phyloP scores from a whole-genome alignment of 1,140 invertebrate genomes.

The Tribolium castaneum region DNA sequence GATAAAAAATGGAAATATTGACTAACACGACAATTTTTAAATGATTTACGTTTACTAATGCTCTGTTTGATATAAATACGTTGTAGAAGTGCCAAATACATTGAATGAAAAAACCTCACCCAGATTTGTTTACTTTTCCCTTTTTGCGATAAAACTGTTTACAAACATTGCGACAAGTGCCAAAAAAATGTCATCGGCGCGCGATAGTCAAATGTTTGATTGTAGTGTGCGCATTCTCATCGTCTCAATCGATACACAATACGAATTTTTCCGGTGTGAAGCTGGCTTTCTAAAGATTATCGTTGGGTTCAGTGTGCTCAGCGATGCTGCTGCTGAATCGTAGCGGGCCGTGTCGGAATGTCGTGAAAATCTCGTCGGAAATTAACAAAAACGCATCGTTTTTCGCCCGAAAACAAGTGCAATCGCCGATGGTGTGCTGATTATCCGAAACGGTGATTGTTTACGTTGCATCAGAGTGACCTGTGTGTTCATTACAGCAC shows the following conservation, averaged over 20 bases:
- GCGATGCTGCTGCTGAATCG: slow-evolving; percentile 18
- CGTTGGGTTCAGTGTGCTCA: slow-evolving; percentile 19
- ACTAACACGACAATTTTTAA: no score
- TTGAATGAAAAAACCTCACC: neutral
- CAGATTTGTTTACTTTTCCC: no score
- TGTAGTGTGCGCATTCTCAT: slow-evolving; percentile 4
- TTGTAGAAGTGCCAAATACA: slow-evolving; percentile 5
- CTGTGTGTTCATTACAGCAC: neutral
- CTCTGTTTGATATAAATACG: neutral
- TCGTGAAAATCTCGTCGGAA: slow-evolving; percentile 9
- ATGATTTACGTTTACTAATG: neutral
- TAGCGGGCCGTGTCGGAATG: slow-evolving; percentile 27
- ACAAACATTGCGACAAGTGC: no score
- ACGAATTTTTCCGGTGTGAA: slow-evolving; percentile 8
- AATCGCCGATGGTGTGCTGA: neutral
- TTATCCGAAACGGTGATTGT: neutral
- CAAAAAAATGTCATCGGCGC: neutral
- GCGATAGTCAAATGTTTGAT: neutral
- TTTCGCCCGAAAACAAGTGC: neutral
- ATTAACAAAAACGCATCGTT: neutral
- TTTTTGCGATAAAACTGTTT: no score
- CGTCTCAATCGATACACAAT: slow-evolving; percentile 16
- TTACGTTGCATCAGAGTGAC: neutral
- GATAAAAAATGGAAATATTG: no score
- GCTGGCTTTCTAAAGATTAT: slow-evolving; percentile 9